These are phyloP conservation scores for Xenopus laevis DNA, from an alignment of 2,113 vertebrate genomes.

Conservation along the genomic window DNA sequence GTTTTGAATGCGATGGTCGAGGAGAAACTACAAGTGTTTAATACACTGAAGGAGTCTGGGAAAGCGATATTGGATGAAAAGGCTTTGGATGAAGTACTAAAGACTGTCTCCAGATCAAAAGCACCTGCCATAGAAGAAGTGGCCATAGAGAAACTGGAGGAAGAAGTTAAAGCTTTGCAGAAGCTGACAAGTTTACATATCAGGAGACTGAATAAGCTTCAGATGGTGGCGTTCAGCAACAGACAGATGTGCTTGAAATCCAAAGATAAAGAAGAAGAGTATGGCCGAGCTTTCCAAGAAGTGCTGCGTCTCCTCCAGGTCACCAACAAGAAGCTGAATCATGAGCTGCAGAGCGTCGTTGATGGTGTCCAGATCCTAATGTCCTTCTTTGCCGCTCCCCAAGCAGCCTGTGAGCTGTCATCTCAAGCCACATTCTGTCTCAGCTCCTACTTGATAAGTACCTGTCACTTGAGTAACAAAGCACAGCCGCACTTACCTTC, in stretches of 20 bases:
- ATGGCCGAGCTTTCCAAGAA: constrained; percentile 57
- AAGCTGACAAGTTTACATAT: constrained; percentile 73
- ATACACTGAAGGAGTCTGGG: constrained; percentile 61
- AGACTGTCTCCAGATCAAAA: constrained; percentile 56
- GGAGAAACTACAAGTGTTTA: constrained; percentile 72
- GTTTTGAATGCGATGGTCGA: constrained; percentile 74
- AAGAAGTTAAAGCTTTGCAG: constrained; percentile 68
- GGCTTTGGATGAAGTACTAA: constrained; percentile 74
- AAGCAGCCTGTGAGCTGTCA: constrained; percentile 27
- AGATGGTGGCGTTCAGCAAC: constrained; percentile 61
- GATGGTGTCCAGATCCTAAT: constrained; percentile 64
- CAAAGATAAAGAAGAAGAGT: constrained; percentile 54
- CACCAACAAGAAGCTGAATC: constrained; percentile 64
- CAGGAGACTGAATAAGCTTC: constrained; percentile 69
- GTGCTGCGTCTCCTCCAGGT: constrained; percentile 56
- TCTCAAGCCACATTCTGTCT: constrained; percentile 61
- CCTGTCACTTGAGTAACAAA: constrained; percentile 76
- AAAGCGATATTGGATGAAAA: constrained; percentile 75
- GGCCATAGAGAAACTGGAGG: constrained; percentile 66
- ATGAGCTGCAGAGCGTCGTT: constrained; percentile 63
- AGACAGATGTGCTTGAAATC: constrained; percentile 59
- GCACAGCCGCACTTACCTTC: constrained; percentile 69
- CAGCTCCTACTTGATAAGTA: constrained; percentile 75
- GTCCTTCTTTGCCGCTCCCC: constrained; percentile 58
- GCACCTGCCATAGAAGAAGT: constrained; percentile 45